Evolutionary conservation across 92 coral and sea anemone genomes (phyloP).

Genomic region (Parazoanthus atlanticus): DNA sequence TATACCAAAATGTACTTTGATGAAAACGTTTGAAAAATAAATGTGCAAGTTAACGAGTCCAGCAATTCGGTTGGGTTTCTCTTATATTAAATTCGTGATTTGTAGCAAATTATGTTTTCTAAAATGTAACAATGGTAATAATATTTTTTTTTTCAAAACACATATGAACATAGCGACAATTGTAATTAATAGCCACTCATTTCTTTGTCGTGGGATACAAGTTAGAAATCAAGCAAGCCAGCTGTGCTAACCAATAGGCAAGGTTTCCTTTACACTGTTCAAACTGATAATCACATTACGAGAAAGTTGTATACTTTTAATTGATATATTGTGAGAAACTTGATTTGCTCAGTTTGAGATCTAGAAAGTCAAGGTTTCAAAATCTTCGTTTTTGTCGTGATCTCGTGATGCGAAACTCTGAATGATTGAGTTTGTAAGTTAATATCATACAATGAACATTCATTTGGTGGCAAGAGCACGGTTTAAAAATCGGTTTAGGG

Average conservation of each 20-base stretch:
- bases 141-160: neutral
- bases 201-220: neutral
- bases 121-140: neutral
- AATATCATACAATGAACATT: neutral
- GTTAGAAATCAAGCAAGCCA: conserved; percentile 4
- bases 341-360: neutral
- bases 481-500: no score
- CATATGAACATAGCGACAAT: neutral
- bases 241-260: conserved; percentile 11
- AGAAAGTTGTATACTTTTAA: neutral
- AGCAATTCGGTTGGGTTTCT: neutral
- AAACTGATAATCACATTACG: neutral
- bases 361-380: neutral
- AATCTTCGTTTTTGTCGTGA: conserved; percentile 11
- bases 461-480: neutral
- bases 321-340: neutral
- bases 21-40: neutral
- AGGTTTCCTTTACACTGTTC: neutral
- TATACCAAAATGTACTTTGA: neutral
- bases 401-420: neutral
- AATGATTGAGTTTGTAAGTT: neutral
- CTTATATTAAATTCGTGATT: conserved; percentile 6
- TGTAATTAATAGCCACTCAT: conserved; percentile 3
- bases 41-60: neutral
- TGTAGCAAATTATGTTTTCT: conserved; percentile 1